A percentile compares a stretch with the other conserved stretches of the same genome.
Evolutionary conservation across 2,888 invertebrate species (phyloP).

Genomic region (Diaprepes abbreviatus): DNA sequence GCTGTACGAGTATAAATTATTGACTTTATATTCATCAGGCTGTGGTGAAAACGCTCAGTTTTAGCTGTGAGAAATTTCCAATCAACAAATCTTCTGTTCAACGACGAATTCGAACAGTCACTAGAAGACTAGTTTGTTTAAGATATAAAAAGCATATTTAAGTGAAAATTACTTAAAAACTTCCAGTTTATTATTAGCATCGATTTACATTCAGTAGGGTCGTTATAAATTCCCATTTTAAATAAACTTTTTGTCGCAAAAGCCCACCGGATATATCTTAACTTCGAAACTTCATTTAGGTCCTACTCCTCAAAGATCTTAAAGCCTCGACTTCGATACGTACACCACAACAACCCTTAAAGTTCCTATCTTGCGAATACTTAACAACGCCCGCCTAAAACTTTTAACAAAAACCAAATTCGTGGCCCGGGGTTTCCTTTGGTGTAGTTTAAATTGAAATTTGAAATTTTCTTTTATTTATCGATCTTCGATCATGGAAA

Average conservation of each 20-base stretch:
- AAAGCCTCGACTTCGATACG: background rate
- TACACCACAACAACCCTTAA: background rate
- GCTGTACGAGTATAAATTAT: too few species aligned
- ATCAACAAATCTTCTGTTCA: too few species aligned
- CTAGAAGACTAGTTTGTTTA: too few species aligned
- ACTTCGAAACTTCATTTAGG: background rate
- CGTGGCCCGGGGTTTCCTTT: background rate
- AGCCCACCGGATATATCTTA: background rate
- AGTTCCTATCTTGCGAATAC: background rate
- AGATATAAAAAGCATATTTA: too few species aligned
- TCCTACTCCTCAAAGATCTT: background rate
- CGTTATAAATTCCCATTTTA: too few species aligned
- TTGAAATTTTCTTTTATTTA: background rate
- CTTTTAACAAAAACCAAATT: background rate
- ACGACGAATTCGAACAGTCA: too few species aligned
- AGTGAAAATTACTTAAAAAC: too few species aligned
- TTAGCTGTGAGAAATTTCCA: too few species aligned
- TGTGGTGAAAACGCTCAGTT: too few species aligned
- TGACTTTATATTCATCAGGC: too few species aligned
- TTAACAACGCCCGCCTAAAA: background rate
- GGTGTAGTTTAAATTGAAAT: constrained; percentile 8
- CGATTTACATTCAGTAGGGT: too few species aligned
- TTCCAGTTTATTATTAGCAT: too few species aligned
- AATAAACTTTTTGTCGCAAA: background rate
- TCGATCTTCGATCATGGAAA: background rate